These are phyloP conservation scores for Dromococcyx pavoninus DNA, from an alignment of 2,797 vertebrate genomes.

Conservation along the genomic window DNA sequence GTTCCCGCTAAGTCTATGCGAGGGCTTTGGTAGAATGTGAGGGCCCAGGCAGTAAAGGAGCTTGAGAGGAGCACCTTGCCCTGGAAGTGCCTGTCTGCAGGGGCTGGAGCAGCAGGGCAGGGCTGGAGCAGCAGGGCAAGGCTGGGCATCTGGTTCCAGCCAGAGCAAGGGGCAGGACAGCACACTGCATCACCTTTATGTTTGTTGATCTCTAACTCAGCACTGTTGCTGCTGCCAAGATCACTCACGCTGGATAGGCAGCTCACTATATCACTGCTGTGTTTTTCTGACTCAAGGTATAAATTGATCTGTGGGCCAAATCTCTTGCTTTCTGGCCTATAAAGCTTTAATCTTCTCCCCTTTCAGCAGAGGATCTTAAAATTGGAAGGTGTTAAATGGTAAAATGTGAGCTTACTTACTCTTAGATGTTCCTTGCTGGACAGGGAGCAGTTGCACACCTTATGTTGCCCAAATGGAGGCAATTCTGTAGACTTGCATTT, in stretches of 20 bases:
- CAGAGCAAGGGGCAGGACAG: neutral
- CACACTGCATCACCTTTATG: neutral
- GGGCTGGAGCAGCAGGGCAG: neutral
- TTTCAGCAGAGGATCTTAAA: neutral
- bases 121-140: neutral
- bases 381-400: neutral
- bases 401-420: neutral
- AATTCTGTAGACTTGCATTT: neutral
- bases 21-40: fast-evolving
- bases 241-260: fast-evolving
- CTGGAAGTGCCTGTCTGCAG: neutral
- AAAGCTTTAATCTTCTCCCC: neutral
- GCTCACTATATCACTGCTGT: fast-evolving
- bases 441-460: neutral
- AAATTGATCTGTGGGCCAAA: neutral
- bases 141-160: neutral
- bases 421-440: neutral
- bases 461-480: neutral
- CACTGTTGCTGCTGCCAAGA: fast-evolving
- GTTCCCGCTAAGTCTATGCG: neutral
- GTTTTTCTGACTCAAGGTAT: neutral
- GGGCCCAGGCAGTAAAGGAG: fast-evolving
- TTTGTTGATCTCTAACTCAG: neutral
- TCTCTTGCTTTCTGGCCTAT: fast-evolving
- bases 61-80: neutral